Conservation (phyloP, 2,888 invertebrate genomes). For the Xestia sexstrigata region DNA sequence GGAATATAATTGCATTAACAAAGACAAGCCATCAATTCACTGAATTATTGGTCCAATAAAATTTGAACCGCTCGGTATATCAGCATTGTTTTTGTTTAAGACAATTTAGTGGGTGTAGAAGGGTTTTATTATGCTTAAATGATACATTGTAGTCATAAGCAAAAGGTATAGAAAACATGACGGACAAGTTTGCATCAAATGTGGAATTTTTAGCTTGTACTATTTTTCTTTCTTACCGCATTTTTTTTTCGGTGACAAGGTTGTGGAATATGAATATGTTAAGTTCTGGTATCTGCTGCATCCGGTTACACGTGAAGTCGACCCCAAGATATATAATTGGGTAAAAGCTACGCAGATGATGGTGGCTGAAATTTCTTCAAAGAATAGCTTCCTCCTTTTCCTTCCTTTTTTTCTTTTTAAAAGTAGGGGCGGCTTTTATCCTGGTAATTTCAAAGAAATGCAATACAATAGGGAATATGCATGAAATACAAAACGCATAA, state of each 20-base stretch:
- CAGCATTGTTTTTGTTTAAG: constrained; percentile 57
- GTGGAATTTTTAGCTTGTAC: neutral
- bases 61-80: constrained; percentile 58
- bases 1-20: constrained; percentile 66
- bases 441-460: no score
- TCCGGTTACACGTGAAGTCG: neutral
- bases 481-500: no score
- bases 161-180: constrained; percentile 33
- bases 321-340: neutral
- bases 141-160: neutral
- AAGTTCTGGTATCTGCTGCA: neutral
- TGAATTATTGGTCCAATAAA: constrained; percentile 68
- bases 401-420: no score
- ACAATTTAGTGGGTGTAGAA: constrained; percentile 40
- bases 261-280: neutral
- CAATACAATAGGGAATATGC: no score
- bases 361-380: neutral
- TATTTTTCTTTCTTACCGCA: neutral
- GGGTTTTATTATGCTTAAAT: constrained; percentile 34
- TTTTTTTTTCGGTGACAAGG: neutral
- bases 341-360: neutral
- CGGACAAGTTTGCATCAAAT: neutral
- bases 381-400: neutral
- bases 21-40: constrained; percentile 57
- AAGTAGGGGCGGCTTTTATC: no score